Percentiles rank a stretch among this genome's conserved stretches.
These are phyloP conservation scores for Teleogryllus occipitalis DNA, from an alignment of 1,140 invertebrate species.

Conservation along the genomic window DNA sequence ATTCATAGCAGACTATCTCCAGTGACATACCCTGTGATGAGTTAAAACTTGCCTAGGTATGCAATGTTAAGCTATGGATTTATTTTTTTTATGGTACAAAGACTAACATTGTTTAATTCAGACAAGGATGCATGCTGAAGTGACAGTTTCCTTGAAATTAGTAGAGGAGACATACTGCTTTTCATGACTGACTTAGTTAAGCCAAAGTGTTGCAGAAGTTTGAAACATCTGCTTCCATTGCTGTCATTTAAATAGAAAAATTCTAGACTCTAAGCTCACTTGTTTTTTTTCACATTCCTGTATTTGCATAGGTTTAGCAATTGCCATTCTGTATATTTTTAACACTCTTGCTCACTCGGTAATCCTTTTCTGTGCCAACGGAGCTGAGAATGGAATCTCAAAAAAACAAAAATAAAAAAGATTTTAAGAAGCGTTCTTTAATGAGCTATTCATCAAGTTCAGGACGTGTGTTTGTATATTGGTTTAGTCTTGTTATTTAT, in stretches of 20 bases:
- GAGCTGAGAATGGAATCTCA: background rate
- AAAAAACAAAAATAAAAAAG: background rate
- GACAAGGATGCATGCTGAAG: background rate
- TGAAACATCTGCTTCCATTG: background rate
- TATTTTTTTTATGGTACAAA: slow-evolving; percentile 1
- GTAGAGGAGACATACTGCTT: background rate
- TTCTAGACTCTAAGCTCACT: background rate
- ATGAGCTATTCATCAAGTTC: background rate
- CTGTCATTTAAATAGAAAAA: background rate
- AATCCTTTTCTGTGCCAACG: background rate
- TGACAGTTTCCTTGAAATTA: background rate
- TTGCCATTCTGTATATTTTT: background rate
- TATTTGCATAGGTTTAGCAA: background rate
- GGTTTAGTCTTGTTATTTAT: background rate
- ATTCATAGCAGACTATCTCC: background rate
- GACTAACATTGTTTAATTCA: background rate
- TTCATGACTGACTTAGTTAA: slow-evolving; percentile 5
- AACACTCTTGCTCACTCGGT: background rate
- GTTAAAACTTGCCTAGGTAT: background rate
- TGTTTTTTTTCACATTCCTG: background rate
- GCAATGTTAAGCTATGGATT: background rate
- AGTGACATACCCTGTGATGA: background rate
- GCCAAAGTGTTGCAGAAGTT: background rate
- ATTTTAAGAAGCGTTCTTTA: background rate
- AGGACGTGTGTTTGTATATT: background rate